Base-by-base conservation (phyloP, 2,888 invertebrate species). In the Steromphala cineraria region DNA sequence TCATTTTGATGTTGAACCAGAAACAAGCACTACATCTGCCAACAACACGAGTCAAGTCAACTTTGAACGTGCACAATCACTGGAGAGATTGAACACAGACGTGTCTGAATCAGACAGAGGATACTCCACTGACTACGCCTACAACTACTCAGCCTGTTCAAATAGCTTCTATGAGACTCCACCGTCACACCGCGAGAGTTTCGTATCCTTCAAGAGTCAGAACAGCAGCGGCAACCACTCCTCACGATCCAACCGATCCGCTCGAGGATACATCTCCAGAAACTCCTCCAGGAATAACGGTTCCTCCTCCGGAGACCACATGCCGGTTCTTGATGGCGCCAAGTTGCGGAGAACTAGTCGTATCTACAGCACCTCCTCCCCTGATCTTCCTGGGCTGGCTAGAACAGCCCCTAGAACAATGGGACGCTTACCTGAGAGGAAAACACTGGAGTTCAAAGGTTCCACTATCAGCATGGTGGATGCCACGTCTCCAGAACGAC, bases 1-100 rank as follows among this genome's bases (percentile, higher is more conserved):
- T 28, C 89, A 90, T 82, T 90, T 90, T 85, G 88, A 86, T 75
- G 79, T 82, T 10, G 56, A 24, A 21, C 75, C 62, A 19, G 75
- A 76, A n/a, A 52, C 46, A 4, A 62, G 77, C 40, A 71, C 81
- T 17, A 19, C 62, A 62, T 53, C 84, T 36, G 62, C 52, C n/a
- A 31, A 31, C 21, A 36, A 77, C n/a, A 31, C 75, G 24, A 53
- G 67, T 52, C 80, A 82, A n/a, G 78, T 86, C 13, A 84, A 83
- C 74, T 87, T 81, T 80, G 84, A 85, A 10, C 76, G 80, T n/a
- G 83, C 83, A 21, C 78, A 78, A 74, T 81, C 86, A 2, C 67
- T 83, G 75, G 82, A 80, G 13, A 24, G 75, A 21, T 46, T 71
- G 17, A 53, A 67, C 46, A 28, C 46, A 5, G 53, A 46, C 15